phyloP scores from a whole-genome alignment of 2,113 vertebrate species.

The Hippoglossus stenolepis region DNA sequence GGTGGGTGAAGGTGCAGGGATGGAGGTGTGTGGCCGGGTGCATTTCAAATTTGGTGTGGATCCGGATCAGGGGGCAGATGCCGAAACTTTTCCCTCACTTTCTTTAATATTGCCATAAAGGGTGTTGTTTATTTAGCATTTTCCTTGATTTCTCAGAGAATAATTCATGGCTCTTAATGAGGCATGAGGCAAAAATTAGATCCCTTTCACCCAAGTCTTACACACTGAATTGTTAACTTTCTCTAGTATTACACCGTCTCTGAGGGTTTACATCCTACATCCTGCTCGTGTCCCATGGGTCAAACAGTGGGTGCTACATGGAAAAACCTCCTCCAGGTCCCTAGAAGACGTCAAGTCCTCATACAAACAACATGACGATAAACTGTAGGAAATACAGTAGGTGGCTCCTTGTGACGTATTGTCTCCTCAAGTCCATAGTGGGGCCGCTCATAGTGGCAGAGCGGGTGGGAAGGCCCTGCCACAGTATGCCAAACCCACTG shows the following conservation, averaged over 20 bases:
- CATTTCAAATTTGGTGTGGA: too few species aligned
- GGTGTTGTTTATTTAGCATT: too few species aligned
- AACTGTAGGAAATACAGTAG: constrained; percentile 19
- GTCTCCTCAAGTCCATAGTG: constrained; percentile 38
- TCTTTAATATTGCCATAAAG: too few species aligned
- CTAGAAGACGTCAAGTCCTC: background rate
- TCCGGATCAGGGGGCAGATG: too few species aligned
- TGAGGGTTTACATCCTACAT: constrained; percentile 2
- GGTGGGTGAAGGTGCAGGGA: background rate
- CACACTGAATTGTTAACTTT: background rate
- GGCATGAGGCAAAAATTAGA: too few species aligned
- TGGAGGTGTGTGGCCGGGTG: constrained; percentile 2
- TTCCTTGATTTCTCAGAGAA: too few species aligned
- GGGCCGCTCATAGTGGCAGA: constrained; percentile 22
- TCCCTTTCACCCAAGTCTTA: too few species aligned
- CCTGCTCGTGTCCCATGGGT: background rate
- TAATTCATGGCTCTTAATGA: too few species aligned
- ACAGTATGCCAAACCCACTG: constrained; percentile 40
- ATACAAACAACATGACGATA: background rate
- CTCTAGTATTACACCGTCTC: background rate
- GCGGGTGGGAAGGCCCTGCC: constrained; percentile 58
- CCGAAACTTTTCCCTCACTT: too few species aligned
- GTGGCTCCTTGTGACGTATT: constrained; percentile 47
- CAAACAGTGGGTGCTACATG: constrained; percentile 9
- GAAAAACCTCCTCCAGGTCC: constrained; percentile 1